phyloP scores from a whole-genome alignment of 2,797 vertebrate species.

The Sebastes matsubarae region DNA sequence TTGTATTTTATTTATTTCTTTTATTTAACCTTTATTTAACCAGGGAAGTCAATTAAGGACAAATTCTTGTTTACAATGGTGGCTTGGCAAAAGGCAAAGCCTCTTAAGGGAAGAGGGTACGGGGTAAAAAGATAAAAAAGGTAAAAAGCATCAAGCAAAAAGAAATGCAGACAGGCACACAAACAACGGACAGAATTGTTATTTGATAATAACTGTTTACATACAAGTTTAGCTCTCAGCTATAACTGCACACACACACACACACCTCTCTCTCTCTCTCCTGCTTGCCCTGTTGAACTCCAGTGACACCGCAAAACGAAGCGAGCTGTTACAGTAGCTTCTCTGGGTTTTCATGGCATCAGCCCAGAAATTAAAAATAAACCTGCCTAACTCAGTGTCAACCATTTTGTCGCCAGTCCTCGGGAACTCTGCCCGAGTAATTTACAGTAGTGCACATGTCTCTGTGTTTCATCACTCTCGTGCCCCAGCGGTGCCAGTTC shows the following conservation, averaged over 20 bases:
- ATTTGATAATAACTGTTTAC: not conserved
- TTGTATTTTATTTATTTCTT: not conserved
- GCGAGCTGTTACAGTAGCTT: conserved; percentile 51
- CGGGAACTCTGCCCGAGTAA: conserved; percentile 33
- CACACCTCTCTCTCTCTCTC: not conserved
- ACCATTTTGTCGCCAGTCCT: conserved; percentile 42
- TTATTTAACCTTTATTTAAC: not conserved
- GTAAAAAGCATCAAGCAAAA: too few relatives aligned
- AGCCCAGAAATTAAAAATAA: conserved; percentile 72
- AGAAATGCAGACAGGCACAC: too few relatives aligned
- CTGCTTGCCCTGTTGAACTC: conserved; percentile 20
- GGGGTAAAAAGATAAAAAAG: too few relatives aligned
- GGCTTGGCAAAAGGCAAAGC: too few relatives aligned
- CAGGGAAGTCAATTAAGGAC: too few relatives aligned
- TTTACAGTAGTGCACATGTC: conserved; percentile 55
- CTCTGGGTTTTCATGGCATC: conserved; percentile 55
- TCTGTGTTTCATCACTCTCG: conserved; percentile 46
- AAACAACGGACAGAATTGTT: not conserved
- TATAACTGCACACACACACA: not conserved
- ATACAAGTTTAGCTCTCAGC: not conserved
- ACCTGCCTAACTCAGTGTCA: conserved; percentile 29
- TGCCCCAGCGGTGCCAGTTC: conserved; percentile 18
- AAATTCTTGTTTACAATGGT: too few relatives aligned
- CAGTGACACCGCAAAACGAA: conserved; percentile 44
- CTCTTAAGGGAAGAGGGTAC: too few relatives aligned